phyloP scores from a whole-genome alignment of 2,888 invertebrate genomes.

The Pasiphila rectangulata region DNA sequence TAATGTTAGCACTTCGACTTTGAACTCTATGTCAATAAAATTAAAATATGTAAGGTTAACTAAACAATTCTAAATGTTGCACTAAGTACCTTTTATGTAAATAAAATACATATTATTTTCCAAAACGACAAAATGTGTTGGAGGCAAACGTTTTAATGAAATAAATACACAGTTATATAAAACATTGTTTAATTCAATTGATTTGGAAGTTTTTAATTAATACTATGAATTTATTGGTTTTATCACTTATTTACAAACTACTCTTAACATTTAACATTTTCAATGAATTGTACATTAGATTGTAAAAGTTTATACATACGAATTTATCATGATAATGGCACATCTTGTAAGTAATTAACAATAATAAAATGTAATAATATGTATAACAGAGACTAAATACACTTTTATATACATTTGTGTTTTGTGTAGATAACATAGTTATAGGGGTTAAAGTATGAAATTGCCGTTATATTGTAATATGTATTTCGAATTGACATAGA shows the following conservation, averaged over 20 bases:
- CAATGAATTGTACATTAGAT: slow-evolving; percentile 29
- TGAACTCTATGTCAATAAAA: too few species aligned
- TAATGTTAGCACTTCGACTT: too few species aligned
- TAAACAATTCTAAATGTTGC: too few species aligned
- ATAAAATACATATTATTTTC: too few species aligned
- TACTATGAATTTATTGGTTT: slow-evolving; percentile 45
- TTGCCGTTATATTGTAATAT: too few species aligned
- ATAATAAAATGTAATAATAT: slow-evolving; percentile 1
- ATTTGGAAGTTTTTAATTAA: slow-evolving; percentile 49
- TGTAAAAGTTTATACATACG: slow-evolving; percentile 23
- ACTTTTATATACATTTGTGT: too few species aligned
- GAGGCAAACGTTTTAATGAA: neutral
- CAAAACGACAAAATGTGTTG: neutral
- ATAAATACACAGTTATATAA: slow-evolving; percentile 34
- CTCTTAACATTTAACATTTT: slow-evolving; percentile 25
- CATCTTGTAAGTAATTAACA: neutral
- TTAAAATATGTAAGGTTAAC: too few species aligned
- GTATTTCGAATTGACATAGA: too few species aligned
- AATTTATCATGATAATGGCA: slow-evolving; percentile 4
- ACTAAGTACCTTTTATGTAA: too few species aligned
- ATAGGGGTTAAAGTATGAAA: too few species aligned
- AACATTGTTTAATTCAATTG: slow-evolving; percentile 59
- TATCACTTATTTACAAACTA: slow-evolving; percentile 37
- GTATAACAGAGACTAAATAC: neutral
- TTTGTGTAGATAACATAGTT: too few species aligned